Conservation (phyloP, 2,888 invertebrate genomes). For the Tigriopus californicus region DNA sequence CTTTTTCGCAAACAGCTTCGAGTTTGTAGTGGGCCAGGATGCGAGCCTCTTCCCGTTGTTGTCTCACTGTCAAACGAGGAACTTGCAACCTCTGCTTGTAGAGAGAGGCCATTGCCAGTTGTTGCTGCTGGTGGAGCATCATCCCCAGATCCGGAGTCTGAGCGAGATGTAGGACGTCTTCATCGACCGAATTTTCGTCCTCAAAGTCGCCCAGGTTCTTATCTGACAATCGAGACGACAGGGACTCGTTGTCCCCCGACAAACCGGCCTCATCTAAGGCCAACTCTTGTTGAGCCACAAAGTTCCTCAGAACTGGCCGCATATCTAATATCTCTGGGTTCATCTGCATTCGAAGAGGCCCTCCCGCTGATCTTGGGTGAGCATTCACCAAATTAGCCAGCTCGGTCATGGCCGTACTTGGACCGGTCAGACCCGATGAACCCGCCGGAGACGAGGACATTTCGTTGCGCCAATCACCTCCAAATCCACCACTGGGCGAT, state of each 20-base stretch:
- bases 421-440: background rate
- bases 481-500: no score
- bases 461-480: no score
- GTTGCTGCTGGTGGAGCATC: constrained; percentile 24
- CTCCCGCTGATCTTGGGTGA: constrained; percentile 1
- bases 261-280: constrained; percentile 37
- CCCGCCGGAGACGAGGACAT: no score
- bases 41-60: constrained; percentile 14
- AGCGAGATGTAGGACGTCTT: constrained; percentile 34
- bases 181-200: constrained; percentile 70
- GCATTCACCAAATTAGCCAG: constrained; percentile 30
- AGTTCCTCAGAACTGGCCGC: constrained; percentile 1
- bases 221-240: constrained; percentile 78
- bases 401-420: constrained; percentile 30
- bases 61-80: constrained; percentile 8
- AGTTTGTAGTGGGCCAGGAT: constrained; percentile 21
- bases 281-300: background rate
- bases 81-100: constrained; percentile 15
- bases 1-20: constrained; percentile 68
- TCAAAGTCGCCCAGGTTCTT: constrained; percentile 88
- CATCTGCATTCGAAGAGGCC: background rate
- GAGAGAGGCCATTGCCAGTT: constrained; percentile 27
- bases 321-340: constrained; percentile 1
- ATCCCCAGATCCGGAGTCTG: constrained; percentile 40
- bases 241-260: constrained; percentile 45